Evolutionary conservation across 2,797 vertebrate genomes (phyloP).

Genomic region (Netta rufina): DNA sequence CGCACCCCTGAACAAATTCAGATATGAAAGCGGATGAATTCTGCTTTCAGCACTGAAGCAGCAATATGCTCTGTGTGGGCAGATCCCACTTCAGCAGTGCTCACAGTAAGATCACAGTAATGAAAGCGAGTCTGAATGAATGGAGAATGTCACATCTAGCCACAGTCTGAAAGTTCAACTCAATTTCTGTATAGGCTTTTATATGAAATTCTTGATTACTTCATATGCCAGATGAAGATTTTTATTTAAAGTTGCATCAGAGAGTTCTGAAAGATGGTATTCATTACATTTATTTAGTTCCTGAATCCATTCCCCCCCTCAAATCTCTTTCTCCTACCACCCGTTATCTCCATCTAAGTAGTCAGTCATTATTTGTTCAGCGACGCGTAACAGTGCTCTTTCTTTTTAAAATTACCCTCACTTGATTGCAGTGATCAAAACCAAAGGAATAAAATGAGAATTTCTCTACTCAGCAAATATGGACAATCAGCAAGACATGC

Average conservation of each 20-base stretch:
- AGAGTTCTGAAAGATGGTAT: background rate
- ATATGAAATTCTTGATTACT: background rate
- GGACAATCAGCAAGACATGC: background rate
- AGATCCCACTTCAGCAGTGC: background rate
- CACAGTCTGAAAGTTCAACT: background rate
- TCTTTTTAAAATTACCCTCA: background rate
- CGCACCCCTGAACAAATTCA: background rate
- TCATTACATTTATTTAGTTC: background rate
- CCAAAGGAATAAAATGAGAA: background rate
- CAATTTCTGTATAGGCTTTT: background rate
- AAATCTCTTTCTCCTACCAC: background rate
- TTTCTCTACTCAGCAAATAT: background rate
- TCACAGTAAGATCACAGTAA: background rate
- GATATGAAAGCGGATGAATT: background rate
- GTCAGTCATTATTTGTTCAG: background rate
- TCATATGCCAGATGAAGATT: background rate
- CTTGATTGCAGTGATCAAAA: conserved; percentile 15
- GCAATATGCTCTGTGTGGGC: conserved; percentile 12
- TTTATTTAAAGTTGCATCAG: conserved; percentile 14
- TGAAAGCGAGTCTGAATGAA: background rate
- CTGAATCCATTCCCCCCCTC: background rate
- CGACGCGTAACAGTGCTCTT: background rate
- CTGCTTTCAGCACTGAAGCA: background rate
- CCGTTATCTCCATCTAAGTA: background rate
- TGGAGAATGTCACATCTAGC: background rate